phyloP scores from a whole-genome alignment of 2,113 vertebrate genomes.

The Podiceps cristatus region DNA sequence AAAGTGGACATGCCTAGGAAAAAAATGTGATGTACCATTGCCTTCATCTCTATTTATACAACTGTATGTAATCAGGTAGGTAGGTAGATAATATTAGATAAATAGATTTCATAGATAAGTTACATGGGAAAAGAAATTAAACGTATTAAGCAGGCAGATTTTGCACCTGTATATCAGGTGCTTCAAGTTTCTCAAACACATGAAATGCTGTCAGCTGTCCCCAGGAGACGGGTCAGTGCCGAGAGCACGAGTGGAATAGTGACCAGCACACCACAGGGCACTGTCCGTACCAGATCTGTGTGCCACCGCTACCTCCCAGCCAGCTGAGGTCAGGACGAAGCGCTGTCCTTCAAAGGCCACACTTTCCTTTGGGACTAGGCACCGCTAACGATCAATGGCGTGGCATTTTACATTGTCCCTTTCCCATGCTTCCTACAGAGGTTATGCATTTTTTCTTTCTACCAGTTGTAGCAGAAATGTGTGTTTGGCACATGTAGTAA shows the following conservation, averaged over 20 bases:
- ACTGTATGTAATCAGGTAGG: background rate
- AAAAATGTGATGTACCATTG: background rate
- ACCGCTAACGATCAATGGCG: fast-evolving
- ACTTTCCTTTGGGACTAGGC: background rate
- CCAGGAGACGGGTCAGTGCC: background rate
- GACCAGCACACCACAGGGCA: background rate
- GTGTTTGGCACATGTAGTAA: background rate
- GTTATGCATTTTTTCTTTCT: background rate
- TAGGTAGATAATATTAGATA: background rate
- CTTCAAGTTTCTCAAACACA: background rate
- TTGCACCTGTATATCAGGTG: background rate
- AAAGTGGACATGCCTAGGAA: background rate
- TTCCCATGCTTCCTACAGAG: background rate
- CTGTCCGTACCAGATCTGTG: fast-evolving
- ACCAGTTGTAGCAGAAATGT: background rate
- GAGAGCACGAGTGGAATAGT: background rate
- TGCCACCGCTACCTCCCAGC: background rate
- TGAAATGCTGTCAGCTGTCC: background rate
- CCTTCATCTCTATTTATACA: background rate
- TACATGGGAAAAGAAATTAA: background rate
- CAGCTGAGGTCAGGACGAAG: background rate
- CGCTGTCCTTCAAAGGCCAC: background rate
- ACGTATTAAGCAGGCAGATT: background rate
- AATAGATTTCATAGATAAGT: background rate
- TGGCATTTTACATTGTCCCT: background rate